Percentiles rank a stretch among this genome's conserved stretches.
These are phyloP conservation scores for Cephalopholis sonnerati DNA, from an alignment of 2,113 vertebrate genomes.

Conservation along the genomic window DNA sequence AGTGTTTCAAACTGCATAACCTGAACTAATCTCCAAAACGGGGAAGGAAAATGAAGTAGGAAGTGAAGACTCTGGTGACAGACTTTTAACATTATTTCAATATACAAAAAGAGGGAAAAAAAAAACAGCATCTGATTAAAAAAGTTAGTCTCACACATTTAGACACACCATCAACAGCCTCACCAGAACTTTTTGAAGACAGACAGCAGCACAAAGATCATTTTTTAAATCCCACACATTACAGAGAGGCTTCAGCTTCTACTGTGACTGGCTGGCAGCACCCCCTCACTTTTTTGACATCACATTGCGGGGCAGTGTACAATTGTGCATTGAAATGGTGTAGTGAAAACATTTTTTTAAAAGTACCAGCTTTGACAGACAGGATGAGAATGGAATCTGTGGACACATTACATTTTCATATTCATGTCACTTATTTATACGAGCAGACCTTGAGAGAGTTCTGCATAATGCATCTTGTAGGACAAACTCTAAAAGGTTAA, in stretches of 20 bases:
- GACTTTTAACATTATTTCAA: slow-evolving; percentile 17
- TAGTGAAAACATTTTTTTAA: background rate
- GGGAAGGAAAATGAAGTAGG: background rate
- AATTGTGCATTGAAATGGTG: background rate
- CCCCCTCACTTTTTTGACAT: background rate
- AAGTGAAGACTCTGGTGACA: background rate
- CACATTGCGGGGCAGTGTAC: background rate
- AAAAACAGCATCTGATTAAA: background rate
- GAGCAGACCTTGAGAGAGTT: background rate
- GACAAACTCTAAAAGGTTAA: background rate
- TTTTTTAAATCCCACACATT: slow-evolving; percentile 7
- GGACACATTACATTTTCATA: background rate
- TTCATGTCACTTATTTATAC: background rate
- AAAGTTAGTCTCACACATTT: background rate
- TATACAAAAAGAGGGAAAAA: background rate
- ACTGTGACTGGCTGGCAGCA: background rate
- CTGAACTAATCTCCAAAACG: background rate
- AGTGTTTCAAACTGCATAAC: slow-evolving; percentile 8
- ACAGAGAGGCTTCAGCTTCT: background rate
- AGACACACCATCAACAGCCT: background rate
- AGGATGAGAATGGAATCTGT: background rate
- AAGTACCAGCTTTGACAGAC: background rate
- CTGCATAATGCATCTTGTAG: background rate
- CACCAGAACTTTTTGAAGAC: slow-evolving; percentile 2
- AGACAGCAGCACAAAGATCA: slow-evolving; percentile 7